Evolutionary conservation across 2,113 vertebrate species (phyloP).

Genomic region (Proterorhinus semilunaris): DNA sequence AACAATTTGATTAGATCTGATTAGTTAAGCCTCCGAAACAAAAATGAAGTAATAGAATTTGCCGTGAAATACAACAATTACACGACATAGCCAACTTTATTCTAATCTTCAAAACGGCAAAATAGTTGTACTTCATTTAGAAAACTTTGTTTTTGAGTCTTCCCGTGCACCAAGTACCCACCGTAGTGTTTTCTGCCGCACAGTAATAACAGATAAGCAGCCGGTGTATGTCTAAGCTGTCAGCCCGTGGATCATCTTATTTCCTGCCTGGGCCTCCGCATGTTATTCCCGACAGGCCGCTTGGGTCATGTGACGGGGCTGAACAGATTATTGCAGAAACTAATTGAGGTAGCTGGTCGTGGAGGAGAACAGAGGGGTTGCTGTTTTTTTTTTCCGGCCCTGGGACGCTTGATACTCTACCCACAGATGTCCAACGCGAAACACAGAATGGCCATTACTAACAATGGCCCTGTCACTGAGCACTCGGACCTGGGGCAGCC

Average conservation of each 20-base stretch:
- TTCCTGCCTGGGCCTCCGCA: conserved; percentile 66
- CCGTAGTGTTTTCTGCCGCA: conserved; percentile 45
- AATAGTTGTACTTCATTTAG: conserved; percentile 24
- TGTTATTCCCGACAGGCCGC: conserved; percentile 66
- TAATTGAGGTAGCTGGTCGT: conserved; percentile 58
- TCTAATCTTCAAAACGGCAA: conserved; percentile 26
- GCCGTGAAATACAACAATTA: neutral
- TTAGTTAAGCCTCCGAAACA: too few relatives aligned
- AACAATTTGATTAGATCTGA: too few relatives aligned
- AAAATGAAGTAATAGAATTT: neutral
- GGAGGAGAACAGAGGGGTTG: conserved; percentile 65
- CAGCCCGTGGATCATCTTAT: conserved; percentile 71
- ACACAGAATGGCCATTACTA: conserved; percentile 63
- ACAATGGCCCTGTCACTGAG: conserved; percentile 64
- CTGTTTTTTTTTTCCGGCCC: conserved; percentile 60
- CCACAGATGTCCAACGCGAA: conserved; percentile 46
- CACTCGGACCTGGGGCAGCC: conserved; percentile 37
- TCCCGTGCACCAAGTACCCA: conserved; percentile 14
- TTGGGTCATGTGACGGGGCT: conserved; percentile 51
- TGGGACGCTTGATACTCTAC: conserved; percentile 61
- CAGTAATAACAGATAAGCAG: conserved; percentile 68
- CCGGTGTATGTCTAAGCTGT: conserved; percentile 63
- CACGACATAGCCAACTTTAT: neutral
- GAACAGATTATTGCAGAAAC: conserved; percentile 53
- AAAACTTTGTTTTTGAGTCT: conserved; percentile 9